phyloP scores from a whole-genome alignment of 2,797 vertebrate species.

The Thalassophryne amazonica region DNA sequence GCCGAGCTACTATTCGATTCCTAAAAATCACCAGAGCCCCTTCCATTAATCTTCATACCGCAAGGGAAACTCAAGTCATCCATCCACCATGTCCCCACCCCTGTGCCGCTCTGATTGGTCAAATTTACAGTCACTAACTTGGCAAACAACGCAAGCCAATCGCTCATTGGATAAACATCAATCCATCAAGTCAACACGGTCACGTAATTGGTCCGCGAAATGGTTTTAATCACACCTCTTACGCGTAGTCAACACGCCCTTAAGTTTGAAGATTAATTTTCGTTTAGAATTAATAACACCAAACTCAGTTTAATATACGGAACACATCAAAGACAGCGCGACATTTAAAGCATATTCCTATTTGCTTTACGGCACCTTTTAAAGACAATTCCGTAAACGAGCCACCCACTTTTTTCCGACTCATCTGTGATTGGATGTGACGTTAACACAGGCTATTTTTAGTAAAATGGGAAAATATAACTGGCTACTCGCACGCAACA shows the following conservation, averaged over 20 bases:
- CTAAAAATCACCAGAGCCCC: constrained; percentile 78
- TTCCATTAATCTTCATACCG: constrained; percentile 83
- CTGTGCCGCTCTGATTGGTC: constrained; percentile 51
- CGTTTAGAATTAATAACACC: not conserved
- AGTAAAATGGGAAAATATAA: constrained; percentile 74
- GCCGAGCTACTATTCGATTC: constrained; percentile 68
- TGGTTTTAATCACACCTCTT: constrained; percentile 48
- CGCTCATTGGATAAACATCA: constrained; percentile 51
- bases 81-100: constrained; percentile 61
- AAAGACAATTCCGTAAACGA: constrained; percentile 31
- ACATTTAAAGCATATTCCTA: not conserved
- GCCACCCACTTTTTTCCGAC: constrained; percentile 49
- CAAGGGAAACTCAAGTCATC: constrained; percentile 82
- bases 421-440: constrained; percentile 75
- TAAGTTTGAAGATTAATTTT: constrained; percentile 13
- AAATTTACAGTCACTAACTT: not conserved
- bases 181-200: constrained; percentile 21
- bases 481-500: constrained; percentile 48
- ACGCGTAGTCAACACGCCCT: constrained; percentile 56
- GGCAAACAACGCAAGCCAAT: constrained; percentile 2
- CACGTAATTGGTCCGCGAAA: constrained; percentile 58
- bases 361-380: constrained; percentile 7
- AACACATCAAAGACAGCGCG: not conserved
- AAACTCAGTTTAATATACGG: not conserved
- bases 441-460: constrained; percentile 78